Conservation (phyloP, 53 echinoderm and acorn worm species). For the Pentamera pediparva region DNA sequence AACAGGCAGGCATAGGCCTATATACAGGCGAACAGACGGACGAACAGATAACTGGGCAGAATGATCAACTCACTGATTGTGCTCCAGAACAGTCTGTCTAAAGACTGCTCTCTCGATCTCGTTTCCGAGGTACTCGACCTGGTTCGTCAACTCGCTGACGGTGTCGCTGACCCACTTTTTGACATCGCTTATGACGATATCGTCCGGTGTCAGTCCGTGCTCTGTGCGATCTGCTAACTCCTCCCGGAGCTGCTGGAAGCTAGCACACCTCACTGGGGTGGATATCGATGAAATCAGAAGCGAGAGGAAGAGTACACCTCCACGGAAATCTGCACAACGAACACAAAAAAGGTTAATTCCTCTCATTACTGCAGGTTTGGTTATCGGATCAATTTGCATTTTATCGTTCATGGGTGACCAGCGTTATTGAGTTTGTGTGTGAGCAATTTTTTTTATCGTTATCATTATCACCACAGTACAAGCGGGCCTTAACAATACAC, state of each 20-base stretch:
- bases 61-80: conserved; percentile 5
- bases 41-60: no score
- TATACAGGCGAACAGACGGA: no score
- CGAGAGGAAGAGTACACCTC: not conserved
- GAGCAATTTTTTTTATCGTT: no score
- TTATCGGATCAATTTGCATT: no score
- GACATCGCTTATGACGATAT: not conserved
- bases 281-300: not conserved
- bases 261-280: not conserved
- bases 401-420: no score
- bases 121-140: conserved; percentile 1
- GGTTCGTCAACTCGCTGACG: not conserved
- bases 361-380: no score
- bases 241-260: not conserved
- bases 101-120: conserved; percentile 1
- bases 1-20: no score
- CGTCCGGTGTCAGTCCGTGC: not conserved
- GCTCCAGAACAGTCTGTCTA: not conserved
- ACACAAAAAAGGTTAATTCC: no score
- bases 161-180: conserved; percentile 12
- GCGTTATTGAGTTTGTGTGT: no score
- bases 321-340: no score
- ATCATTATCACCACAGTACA: no score
- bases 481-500: no score
- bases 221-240: not conserved